These are phyloP conservation scores for Carassius carassius DNA, from an alignment of 2,113 vertebrate species.

Conservation along the genomic window DNA sequence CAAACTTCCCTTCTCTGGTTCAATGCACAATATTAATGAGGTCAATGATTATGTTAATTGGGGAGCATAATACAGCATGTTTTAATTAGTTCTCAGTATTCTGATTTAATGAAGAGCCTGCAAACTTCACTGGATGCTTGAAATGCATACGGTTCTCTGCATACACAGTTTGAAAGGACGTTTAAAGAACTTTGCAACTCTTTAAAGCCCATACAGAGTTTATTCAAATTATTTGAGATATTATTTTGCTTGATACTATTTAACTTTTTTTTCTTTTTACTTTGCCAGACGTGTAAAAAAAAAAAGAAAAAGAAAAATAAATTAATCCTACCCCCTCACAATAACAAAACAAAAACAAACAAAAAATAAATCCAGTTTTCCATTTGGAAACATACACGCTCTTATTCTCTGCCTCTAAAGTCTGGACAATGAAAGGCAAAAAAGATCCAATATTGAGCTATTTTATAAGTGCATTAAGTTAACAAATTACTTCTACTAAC, in stretches of 20 bases:
- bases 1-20: conserved; percentile 55
- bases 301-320: no score
- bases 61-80: conserved; percentile 52
- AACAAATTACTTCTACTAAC: conserved; percentile 59
- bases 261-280: no score
- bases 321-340: no score
- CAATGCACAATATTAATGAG: conserved; percentile 68
- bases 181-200: not conserved
- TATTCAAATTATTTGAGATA: not conserved
- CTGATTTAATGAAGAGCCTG: conserved; percentile 48
- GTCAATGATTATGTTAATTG: conserved; percentile 68
- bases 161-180: not conserved
- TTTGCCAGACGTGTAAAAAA: no score
- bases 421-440: conserved; percentile 40
- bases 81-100: conserved; percentile 60
- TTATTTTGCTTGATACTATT: no score
- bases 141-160: conserved; percentile 29
- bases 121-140: conserved; percentile 34
- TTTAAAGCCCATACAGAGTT: not conserved
- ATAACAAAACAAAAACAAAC: not conserved
- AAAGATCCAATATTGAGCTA: conserved; percentile 36
- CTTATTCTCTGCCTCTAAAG: conserved; percentile 15
- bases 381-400: not conserved
- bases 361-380: not conserved
- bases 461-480: conserved; percentile 60